Evolutionary conservation across 1,140 invertebrate genomes (phyloP), one percentile per base, ranked within the genome.

Genomic region (Muscidifurax raptorellus): DNA sequence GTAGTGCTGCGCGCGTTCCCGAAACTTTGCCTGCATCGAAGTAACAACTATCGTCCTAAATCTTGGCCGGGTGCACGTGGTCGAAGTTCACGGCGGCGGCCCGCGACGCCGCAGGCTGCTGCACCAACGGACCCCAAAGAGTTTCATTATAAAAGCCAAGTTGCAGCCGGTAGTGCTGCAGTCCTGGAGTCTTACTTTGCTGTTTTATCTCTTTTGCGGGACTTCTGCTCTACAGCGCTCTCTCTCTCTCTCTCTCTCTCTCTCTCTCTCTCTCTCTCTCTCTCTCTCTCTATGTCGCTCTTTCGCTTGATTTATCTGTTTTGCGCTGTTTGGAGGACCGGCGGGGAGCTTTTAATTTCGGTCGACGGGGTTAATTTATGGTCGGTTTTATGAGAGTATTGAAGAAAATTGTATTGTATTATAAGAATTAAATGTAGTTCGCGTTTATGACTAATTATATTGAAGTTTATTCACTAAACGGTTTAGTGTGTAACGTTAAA

Each of bases 1-100:
- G 80, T 66, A 64, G 80, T 36, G 72, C 40, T 67, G 66, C 72
- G 77, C 47, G 79, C 30, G 40, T n/a, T 30, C 18, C 32, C 52
- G 30, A 47, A 89, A 85, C 89, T 89, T 80, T 76, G 82, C 87
- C 66, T 78, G 13, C 44, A 79, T 86, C 80, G 80, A 85, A 87
- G 87, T 87, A 89, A 88, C 89, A 89, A 90, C 90, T 90, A 89
- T 91, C 88, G 88, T 87, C 86, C 87, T 89, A 90, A 90, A 90
- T 91, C 90, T 89, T 90, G 6, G 52, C 52, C 76, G 82, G 28
- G 52, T 28, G 25, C 90, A 78, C 88, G 84, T 82, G 86, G 75
- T 80, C 80, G 44, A 88, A 88, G 83, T 88, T 86, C 74, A 67
- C 69, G 78, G 69, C 78, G 76, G 79, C 78, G 81, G 74, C 77